Evolutionary conservation across 2,888 invertebrate species (phyloP).

Genomic region (Iselma pallidipennis): DNA sequence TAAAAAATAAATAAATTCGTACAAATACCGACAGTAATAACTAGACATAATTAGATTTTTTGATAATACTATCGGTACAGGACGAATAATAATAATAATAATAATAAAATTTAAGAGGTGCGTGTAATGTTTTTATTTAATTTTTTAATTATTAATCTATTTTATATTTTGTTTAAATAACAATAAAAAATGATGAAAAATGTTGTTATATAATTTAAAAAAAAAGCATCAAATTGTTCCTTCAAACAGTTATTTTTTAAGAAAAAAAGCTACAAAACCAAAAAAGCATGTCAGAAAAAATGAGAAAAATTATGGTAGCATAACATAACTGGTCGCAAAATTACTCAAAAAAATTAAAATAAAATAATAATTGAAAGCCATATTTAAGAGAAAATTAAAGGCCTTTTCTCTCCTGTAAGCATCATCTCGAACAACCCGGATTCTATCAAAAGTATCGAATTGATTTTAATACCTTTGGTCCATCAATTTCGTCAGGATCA

Average conservation of each 20-base stretch:
- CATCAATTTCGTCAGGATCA: too few species aligned
- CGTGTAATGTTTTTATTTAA: not conserved
- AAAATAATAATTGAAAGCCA: not conserved
- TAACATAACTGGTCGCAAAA: not conserved
- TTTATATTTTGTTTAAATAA: too few species aligned
- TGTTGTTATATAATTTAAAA: too few species aligned
- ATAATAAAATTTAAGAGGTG: not conserved
- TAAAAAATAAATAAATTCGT: conserved; percentile 13
- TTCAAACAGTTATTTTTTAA: too few species aligned
- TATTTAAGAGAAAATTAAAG: not conserved
- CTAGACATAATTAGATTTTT: too few species aligned
- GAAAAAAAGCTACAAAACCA: not conserved
- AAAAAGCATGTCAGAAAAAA: not conserved
- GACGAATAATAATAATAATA: not conserved
- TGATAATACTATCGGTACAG: not conserved
- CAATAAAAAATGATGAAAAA: too few species aligned
- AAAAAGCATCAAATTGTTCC: too few species aligned
- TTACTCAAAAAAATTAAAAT: not conserved
- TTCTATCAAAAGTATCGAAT: not conserved
- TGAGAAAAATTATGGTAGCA: not conserved
- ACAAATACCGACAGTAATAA: not conserved
- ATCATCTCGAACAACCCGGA: too few species aligned
- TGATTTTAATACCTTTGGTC: not conserved
- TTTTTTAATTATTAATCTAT: not conserved
- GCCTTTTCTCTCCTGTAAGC: too few species aligned